A percentile compares a stretch with the other conserved stretches of the same genome.
Conservation (phyloP, 2,888 invertebrate species). For the Phoenoteleia sp. region DNA sequence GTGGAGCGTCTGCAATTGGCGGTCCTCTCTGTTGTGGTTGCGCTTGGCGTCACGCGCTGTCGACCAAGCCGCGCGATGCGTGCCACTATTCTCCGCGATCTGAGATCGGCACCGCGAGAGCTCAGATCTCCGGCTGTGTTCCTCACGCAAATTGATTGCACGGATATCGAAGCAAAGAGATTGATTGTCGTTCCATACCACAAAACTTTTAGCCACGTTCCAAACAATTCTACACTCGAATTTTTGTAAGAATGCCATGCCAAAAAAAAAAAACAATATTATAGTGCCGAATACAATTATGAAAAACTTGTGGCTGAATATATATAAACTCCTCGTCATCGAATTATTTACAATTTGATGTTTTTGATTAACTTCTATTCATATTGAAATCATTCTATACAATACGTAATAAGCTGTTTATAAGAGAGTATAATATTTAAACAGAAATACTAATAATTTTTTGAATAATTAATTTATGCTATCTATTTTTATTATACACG, state of each 20-base stretch:
- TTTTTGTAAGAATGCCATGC: constrained; percentile 25
- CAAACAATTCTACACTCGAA: constrained; percentile 14
- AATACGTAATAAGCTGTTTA: too few species aligned
- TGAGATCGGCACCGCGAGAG: constrained; percentile 53
- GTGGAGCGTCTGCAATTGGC: constrained; percentile 80
- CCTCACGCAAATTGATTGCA: constrained; percentile 80
- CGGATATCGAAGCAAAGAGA: constrained; percentile 69
- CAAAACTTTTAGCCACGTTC: constrained; percentile 36
- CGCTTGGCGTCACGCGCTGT: constrained; percentile 82
- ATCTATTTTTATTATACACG: too few species aligned
- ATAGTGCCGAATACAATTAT: too few species aligned
- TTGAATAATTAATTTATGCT: too few species aligned
- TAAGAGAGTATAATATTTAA: too few species aligned
- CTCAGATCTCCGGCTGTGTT: constrained; percentile 30
- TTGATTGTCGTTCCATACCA: constrained; percentile 54
- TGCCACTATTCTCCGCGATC: constrained; percentile 64
- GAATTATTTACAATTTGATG: too few species aligned
- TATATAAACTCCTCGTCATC: too few species aligned
- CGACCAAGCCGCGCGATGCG: constrained; percentile 79
- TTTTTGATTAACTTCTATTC: too few species aligned
- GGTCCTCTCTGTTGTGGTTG: constrained; percentile 83
- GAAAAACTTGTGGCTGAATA: too few species aligned
- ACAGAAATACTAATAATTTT: too few species aligned
- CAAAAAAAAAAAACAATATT: too few species aligned
- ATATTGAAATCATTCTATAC: too few species aligned